Base-by-base conservation (phyloP, 2,797 vertebrate species). In the Manis javanica region DNA sequence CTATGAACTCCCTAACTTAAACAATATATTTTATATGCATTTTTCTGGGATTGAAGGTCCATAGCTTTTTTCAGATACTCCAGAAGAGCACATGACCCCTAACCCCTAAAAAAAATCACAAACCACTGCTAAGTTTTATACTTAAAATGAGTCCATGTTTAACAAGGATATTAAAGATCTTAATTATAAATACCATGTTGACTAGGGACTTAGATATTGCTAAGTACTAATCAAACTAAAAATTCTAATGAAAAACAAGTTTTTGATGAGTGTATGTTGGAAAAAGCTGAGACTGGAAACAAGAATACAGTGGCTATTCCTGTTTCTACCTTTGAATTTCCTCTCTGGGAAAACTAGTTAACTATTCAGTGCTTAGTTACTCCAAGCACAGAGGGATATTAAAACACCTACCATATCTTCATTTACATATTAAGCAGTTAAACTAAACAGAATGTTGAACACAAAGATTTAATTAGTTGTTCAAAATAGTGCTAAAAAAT, bases 151-250 rank as follows among this genome's bases (percentile, higher is more conserved):
- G 61, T 39, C 46, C 13, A n/a, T n/a, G 14, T 74, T 96, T 74
- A 88, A 90, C 61, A 77, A 88, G 18, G 34, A 92, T 16, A 87
- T 34, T 87, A 72, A 49, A 87, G 19, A 64, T 92, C 88, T 97
- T 61, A 29, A 49, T 71, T 82, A 82, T 49, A 95, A 91, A 69
- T 1, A 90, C 12, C 4, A 29, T 75, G 21, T 88, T 63, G 74
- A 74, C 57, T 92, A 87, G 13, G 89, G 37, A 68, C 34, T n/a
- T 75, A 57, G 42, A 19, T 92, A 74, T 24, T 83, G 26, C 19
- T 82, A 83, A 68, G 24, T 64, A 94, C 10, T 87, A 75, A 83
- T 81, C 55, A 94, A 94, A 91, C 74, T 86, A 78, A 97, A 91
- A 92, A 51, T 18, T 83, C 18, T 94, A 94, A 87, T 74, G 39